Conservation (phyloP, 2,113 vertebrate genomes). For the Rhizomys pruinosus region DNA sequence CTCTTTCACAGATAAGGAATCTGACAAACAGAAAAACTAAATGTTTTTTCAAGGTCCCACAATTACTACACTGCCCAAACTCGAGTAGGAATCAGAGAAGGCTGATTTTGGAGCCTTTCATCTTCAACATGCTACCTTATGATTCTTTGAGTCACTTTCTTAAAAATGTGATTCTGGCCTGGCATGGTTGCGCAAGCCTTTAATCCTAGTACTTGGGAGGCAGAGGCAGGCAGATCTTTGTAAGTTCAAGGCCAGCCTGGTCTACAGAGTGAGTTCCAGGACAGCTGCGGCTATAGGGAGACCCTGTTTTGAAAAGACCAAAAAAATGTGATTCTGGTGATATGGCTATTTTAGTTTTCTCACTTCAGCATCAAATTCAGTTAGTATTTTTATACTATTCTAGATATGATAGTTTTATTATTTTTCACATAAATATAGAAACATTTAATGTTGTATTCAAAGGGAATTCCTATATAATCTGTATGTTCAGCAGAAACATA, state of each 20-base stretch:
- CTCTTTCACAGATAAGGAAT: background rate
- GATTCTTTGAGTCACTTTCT: background rate
- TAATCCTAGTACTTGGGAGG: no score
- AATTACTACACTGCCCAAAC: background rate
- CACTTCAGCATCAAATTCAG: background rate
- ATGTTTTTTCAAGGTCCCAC: background rate
- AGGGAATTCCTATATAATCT: no score
- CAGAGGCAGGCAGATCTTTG: no score
- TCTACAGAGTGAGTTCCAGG: no score
- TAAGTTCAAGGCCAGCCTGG: no score
- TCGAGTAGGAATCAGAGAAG: background rate
- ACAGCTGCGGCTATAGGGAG: no score
- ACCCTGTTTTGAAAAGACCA: no score
- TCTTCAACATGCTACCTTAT: background rate
- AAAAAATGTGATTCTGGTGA: background rate
- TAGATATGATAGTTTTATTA: background rate
- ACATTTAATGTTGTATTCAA: background rate
- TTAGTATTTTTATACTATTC: background rate
- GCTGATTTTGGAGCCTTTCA: background rate
- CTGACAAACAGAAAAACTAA: background rate
- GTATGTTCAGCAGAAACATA: background rate
- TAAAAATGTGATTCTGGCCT: no score
- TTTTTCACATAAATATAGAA: background rate
- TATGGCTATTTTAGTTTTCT: background rate
- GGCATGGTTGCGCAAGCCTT: no score